Base-by-base conservation (phyloP, 2,797 vertebrate species). In the Picus viridis region DNA sequence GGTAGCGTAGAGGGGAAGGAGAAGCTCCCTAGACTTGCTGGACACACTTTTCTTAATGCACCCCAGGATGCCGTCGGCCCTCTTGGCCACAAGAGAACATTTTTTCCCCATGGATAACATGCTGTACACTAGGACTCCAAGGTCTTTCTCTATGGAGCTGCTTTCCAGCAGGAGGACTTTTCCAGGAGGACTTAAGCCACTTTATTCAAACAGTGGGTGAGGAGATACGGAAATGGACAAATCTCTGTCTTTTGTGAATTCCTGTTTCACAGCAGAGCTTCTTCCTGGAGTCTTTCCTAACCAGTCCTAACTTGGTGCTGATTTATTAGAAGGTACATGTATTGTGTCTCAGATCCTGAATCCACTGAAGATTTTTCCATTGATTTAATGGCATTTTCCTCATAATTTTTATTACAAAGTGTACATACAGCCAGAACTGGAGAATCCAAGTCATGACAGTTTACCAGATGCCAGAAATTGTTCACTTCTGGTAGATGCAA, bases 361-460 rank as follows among this genome's bases (percentile, higher is more conserved):
- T 9, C 14, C 26, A 29, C 12, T 43, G 39, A 75, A 59, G 59
- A 59, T 26, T 72, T 88, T 87, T 32, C 56, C 16, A 23, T 70
- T 34, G 58, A 12, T 57, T 56, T 69, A 56, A 69, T 68, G 12
- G 53, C 2, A 34, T 78, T 82, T 72, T 70, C 8, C 5, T 10
- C 3, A 1, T 30, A 71, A 63, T 62, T 49, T 36, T 24, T 53
- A 27, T 22, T 70, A 13, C 6, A 19, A 76, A 72, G 13, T 16
- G 17, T 10, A 7, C 32, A 9, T 27, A 45, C 0, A 1, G 19
- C 11, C 26, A 62, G 62, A 69, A 27, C 51, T 2, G 13, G 76
- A 26, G 20, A 49, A 71, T 56, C 17, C 26, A 32, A 73, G 39
- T 23, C 23, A 19, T 16, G 8, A 26, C 51, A 2, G 7, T 49